phyloP scores from a whole-genome alignment of 2,113 vertebrate species.

The Collichthys lucidus region DNA sequence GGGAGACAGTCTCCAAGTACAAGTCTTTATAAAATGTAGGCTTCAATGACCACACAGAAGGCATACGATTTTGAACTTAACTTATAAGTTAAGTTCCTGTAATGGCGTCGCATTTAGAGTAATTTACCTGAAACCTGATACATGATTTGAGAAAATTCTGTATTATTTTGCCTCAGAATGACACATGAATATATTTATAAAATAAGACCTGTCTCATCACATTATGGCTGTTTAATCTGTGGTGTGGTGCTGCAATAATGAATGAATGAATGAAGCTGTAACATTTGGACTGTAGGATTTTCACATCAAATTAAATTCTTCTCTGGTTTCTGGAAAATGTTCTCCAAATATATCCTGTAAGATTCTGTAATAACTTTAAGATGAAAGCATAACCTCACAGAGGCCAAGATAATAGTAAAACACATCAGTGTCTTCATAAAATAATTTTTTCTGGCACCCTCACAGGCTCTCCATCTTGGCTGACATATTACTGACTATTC shows the following conservation, averaged over 20 bases:
- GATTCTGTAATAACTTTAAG: background rate
- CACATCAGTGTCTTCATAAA: background rate
- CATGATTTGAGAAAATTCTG: background rate
- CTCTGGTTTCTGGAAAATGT: background rate
- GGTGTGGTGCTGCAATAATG: background rate
- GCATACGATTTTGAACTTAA: too few species aligned
- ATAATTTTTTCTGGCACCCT: background rate
- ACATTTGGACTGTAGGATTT: background rate
- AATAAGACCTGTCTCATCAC: background rate
- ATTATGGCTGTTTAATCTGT: background rate
- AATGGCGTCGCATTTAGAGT: background rate
- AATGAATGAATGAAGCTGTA: background rate
- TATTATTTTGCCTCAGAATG: background rate
- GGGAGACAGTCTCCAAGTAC: background rate
- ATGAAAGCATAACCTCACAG: background rate
- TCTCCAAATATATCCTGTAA: background rate
- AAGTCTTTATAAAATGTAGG: background rate
- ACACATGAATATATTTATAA: background rate
- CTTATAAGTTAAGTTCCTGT: background rate
- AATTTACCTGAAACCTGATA: background rate
- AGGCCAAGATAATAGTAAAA: background rate
- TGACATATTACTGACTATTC: background rate
- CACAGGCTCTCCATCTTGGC: background rate
- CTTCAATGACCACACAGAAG: background rate
- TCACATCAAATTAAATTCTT: background rate